Evolutionary conservation across 2,888 invertebrate species (phyloP).

Genomic region (Seira musarum): DNA sequence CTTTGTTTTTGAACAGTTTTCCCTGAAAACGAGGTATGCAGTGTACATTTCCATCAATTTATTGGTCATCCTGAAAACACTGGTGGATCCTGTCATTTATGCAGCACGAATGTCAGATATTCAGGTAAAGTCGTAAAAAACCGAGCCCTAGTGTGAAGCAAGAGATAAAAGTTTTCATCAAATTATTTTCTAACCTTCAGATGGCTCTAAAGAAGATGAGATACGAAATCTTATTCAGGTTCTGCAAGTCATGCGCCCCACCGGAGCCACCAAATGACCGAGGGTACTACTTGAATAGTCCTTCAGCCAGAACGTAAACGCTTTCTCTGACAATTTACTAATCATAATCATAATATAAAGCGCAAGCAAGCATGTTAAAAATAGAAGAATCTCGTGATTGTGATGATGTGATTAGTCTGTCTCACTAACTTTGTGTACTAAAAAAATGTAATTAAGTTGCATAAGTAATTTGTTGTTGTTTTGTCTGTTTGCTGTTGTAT

Average conservation of each 20-base stretch:
- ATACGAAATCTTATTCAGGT: conserved; percentile 59
- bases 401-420: too few species aligned
- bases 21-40: background rate
- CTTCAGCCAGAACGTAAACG: conserved; percentile 58
- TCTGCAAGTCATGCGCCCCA: conserved; percentile 62
- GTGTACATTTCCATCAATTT: conserved; percentile 72
- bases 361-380: too few species aligned
- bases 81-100: conserved; percentile 80
- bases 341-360: background rate
- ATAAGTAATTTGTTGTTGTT: too few species aligned
- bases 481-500: conserved; percentile 8
- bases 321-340: conserved; percentile 17
- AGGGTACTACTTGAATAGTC: conserved; percentile 60
- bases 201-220: conserved; percentile 68
- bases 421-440: background rate
- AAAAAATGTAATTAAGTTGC: conserved; percentile 3
- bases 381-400: background rate
- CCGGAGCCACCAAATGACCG: conserved; percentile 56
- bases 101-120: conserved; percentile 80
- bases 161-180: background rate
- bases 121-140: conserved; percentile 72
- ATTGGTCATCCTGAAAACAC: conserved; percentile 78
- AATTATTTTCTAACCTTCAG: conserved; percentile 48
- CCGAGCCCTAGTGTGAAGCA: background rate
- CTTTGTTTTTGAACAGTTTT: too few species aligned